Evolutionary conservation across 2,113 vertebrate species (phyloP).

Genomic region (Nerophis lumbriciformis): DNA sequence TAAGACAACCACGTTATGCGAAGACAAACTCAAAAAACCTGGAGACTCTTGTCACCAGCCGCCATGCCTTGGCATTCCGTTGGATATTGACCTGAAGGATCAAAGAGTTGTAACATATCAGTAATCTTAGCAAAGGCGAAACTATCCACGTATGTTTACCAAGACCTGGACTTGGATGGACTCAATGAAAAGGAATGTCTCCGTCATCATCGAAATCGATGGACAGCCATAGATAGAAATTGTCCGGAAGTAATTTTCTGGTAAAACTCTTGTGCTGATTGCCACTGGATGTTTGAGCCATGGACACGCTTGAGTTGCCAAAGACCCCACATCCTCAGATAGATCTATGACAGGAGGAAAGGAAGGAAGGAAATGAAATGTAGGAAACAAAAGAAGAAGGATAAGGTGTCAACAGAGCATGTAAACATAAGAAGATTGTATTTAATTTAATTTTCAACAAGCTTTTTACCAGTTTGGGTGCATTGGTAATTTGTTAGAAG

Average conservation of each 20-base stretch:
- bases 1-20: too few species aligned
- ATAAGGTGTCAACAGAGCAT: slow-evolving; percentile 5
- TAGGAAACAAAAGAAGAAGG: slow-evolving; percentile 31
- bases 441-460: slow-evolving; percentile 14
- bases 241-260: slow-evolving; percentile 48
- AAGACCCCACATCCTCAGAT: slow-evolving; percentile 52
- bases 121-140: too few species aligned
- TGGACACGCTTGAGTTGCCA: slow-evolving; percentile 58
- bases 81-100: too few species aligned
- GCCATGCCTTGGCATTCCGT: too few species aligned
- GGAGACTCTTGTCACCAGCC: too few species aligned
- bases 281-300: slow-evolving; percentile 53
- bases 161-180: slow-evolving; percentile 5
- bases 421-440: slow-evolving; percentile 11
- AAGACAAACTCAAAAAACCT: too few species aligned
- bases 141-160: slow-evolving; percentile 21
- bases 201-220: too few species aligned
- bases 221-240: slow-evolving; percentile 24
- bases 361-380: slow-evolving; percentile 56
- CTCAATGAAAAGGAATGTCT: neutral
- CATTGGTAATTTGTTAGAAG: too few species aligned
- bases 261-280: slow-evolving; percentile 46
- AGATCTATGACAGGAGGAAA: slow-evolving; percentile 60
- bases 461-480: neutral
- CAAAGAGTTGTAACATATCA: too few species aligned